Conservation (phyloP, 2,113 vertebrate species). For the Dipodomys merriami region DNA sequence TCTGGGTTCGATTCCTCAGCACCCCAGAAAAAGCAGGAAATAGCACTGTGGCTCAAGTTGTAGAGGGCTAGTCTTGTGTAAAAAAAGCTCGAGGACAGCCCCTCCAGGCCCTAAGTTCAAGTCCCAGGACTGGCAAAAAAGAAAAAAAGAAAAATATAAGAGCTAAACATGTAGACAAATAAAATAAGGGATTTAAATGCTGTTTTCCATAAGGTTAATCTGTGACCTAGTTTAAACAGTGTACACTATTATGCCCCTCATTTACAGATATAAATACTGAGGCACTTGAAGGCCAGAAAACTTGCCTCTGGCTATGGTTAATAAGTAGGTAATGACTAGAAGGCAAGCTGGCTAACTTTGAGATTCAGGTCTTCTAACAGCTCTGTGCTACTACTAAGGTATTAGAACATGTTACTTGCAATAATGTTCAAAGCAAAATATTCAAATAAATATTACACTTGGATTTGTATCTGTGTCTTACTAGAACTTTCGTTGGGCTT, state of each 20-base stretch:
- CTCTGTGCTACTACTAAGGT: neutral
- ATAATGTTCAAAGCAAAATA: neutral
- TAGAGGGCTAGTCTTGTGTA: too few relatives aligned
- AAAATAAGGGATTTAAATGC: neutral
- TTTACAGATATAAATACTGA: neutral
- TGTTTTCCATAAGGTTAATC: neutral
- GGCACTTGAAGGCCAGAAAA: neutral
- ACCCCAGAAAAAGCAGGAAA: too few relatives aligned
- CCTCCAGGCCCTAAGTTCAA: too few relatives aligned
- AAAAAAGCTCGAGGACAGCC: too few relatives aligned
- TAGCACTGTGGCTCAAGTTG: too few relatives aligned
- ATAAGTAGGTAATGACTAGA: neutral
- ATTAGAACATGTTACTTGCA: neutral
- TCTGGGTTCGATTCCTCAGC: too few relatives aligned
- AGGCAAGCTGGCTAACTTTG: neutral
- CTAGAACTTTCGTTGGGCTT: neutral
- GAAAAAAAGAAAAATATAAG: neutral
- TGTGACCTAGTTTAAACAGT: neutral
- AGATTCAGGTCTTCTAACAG: neutral
- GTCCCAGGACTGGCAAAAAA: too few relatives aligned
- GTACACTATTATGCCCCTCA: neutral
- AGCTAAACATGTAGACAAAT: neutral
- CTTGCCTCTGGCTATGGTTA: accelerated
- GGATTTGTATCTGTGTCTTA: neutral
- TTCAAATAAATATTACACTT: neutral